Base-by-base conservation (phyloP, 1,140 invertebrate genomes). In the Procambarus clarkii region DNA sequence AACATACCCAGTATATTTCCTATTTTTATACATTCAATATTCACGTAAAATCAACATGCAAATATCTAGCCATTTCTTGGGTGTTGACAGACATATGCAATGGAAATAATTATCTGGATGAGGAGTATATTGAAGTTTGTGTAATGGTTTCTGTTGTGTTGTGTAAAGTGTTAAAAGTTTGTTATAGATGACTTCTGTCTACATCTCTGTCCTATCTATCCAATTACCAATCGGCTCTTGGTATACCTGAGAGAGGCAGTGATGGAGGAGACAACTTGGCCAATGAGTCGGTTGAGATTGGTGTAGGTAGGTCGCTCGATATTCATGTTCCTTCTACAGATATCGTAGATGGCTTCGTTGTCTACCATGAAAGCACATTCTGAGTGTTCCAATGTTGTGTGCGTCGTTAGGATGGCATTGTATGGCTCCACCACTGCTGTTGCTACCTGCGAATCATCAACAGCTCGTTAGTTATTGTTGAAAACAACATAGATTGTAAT, bases 271-370 rank as follows among this genome's bases (percentile, higher is more conserved):
- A 64, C 60, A 21, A 64, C 21, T 21, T 64, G 60, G 60, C 60
- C 60, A 64, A 64, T 64, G 21, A 64, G 60, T 15, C 60, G 11
- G 21, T 64, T 64, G 60, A 64, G 60, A 18, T 64, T 64, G 18
- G 60, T 64, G 21, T 64, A 64, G 21, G 60, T 64, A 2, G 60
- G 60, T 64, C 60, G 13, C 60, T 82, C 80, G 0, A 82, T 82
- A n/a, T 82, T 82, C 80, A 82, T 82, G 44, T 82, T 82, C 50
- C 80, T 54, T 3, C 54, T 21, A 21, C 80, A 82, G 80, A 82
- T 82, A n/a, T 82, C 80, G n/a, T 82, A 82, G 80, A 82, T 82
- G 50, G 80, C 80, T 58, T 82, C 80, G 50, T 82, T 82, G 80
- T 82, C 80, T 34, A 82, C 80, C 80, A 82, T 82, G 54, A 82